A percentile compares a stretch with the other conserved stretches of the same genome.
Conservation (phyloP, 2,797 vertebrate species). For the Phalloptychus januarius region DNA sequence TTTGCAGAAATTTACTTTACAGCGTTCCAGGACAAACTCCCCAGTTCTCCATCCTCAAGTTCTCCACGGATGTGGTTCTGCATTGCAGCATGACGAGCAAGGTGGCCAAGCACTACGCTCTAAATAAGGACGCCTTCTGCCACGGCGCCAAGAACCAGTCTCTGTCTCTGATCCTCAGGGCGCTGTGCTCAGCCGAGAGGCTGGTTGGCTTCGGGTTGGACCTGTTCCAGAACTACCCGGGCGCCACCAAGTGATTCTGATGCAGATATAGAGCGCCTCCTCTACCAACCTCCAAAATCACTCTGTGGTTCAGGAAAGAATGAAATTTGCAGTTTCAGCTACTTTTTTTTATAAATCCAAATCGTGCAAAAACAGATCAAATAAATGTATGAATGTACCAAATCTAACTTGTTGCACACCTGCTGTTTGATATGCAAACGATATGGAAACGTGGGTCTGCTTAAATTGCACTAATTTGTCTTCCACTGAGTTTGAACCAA, state of each 20-base stretch:
- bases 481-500: not conserved
- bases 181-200: constrained; percentile 88
- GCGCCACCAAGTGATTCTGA: constrained; percentile 28
- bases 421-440: constrained; percentile 36
- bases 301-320: constrained; percentile 3
- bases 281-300: not conserved
- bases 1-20: constrained; percentile 90
- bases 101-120: constrained; percentile 16
- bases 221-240: constrained; percentile 87
- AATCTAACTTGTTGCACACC: constrained; percentile 29
- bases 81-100: constrained; percentile 44
- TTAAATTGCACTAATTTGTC: constrained; percentile 34
- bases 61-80: constrained; percentile 74
- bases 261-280: not conserved
- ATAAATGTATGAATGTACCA: constrained; percentile 34
- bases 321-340: constrained; percentile 5
- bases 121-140: constrained; percentile 63
- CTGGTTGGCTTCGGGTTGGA: constrained; percentile 88
- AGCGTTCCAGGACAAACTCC: constrained; percentile 82
- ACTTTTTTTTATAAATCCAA: not conserved
- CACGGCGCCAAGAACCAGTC: constrained; percentile 66
- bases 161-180: constrained; percentile 85
- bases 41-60: constrained; percentile 86
- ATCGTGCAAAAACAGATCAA: not conserved
- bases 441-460: not conserved